Evolutionary conservation across 2,888 invertebrate genomes (phyloP), one percentile per base, ranked within the genome.

Genomic region (Calameuta idolon): DNA sequence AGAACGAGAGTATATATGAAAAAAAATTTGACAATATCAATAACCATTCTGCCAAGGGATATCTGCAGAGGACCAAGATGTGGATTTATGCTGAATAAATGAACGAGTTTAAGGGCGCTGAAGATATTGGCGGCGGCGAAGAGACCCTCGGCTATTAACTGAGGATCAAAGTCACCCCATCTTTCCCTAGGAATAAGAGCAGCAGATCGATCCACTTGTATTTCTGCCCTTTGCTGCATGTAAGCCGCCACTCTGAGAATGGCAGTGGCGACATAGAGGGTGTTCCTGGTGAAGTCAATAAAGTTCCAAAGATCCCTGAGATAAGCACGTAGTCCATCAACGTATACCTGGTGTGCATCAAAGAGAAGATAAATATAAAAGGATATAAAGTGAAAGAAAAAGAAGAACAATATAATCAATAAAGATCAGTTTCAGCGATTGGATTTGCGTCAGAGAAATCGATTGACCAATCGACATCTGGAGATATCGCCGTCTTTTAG

Each of bases 121-220:
- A 97, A 98, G 81, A 99, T 95, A 92, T 98, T 99, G 76, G 98
- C 98, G 1, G 97, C 98, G 12, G 98, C 98, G 92, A 98, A 98
- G 76, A 98, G 93, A 55, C 97, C 98, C 89, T 98, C 98, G 11
- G 97, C 96, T 40, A 99, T 96, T 11, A 99, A 93, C 89, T 98
- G 98, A 0, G 98, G 98, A 92, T 98, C 98, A 89, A 97, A 98
- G 11, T 96, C 96, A 83, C 97, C 94, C 98, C 98, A 99, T 76
- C 96, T 93, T 86, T 97, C 97, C 35, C 98, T 93, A 0, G 96
- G 95, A 37, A 97, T 95, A 86, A 93, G 96, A 34, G 96, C 96
- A 35, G 95, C 95, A 37, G 93, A 92, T 0, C 95, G 94, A 87
- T 97, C 94, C 2, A 90, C 88, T 4, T 92, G 87, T 76, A 97